Conservation (phyloP, 2,888 invertebrate genomes). For the Oligia latruncula region DNA sequence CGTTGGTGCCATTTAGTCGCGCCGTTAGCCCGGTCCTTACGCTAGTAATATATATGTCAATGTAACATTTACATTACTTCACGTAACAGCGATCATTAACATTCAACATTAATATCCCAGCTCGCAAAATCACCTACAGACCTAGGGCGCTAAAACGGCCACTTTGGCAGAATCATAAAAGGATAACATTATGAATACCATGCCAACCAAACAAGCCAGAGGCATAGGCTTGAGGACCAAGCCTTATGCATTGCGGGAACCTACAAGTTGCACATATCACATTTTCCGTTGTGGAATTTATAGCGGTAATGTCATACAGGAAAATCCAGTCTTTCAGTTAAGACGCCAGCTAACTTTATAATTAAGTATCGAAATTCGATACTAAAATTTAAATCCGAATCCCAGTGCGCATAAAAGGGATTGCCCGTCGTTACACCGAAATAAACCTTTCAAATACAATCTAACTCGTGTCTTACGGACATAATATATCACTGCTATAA, state of each 20-base stretch:
- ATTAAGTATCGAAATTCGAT: constrained; percentile 42
- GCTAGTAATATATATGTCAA: no score
- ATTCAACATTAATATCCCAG: not conserved
- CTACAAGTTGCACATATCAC: not conserved
- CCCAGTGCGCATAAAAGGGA: constrained; percentile 55
- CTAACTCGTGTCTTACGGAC: constrained; percentile 80
- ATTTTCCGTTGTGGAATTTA: not conserved
- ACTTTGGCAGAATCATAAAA: no score
- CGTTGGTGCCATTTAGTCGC: no score
- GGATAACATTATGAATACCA: no score
- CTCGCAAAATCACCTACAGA: not conserved
- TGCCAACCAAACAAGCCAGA: no score
- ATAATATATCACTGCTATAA: constrained; percentile 82
- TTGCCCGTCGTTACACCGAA: constrained; percentile 70
- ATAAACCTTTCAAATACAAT: constrained; percentile 83
- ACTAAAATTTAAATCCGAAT: constrained; percentile 42
- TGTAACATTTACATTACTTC: not conserved
- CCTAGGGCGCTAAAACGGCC: not conserved
- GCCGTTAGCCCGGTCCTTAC: no score
- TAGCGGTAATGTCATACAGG: not conserved
- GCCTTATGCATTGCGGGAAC: not conserved
- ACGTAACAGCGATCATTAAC: not conserved
- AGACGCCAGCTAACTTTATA: constrained; percentile 6
- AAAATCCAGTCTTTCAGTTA: not conserved
- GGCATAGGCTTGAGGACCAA: not conserved